These are phyloP conservation scores for Vultur gryphus DNA, from an alignment of 2,797 vertebrate genomes.

Conservation along the genomic window DNA sequence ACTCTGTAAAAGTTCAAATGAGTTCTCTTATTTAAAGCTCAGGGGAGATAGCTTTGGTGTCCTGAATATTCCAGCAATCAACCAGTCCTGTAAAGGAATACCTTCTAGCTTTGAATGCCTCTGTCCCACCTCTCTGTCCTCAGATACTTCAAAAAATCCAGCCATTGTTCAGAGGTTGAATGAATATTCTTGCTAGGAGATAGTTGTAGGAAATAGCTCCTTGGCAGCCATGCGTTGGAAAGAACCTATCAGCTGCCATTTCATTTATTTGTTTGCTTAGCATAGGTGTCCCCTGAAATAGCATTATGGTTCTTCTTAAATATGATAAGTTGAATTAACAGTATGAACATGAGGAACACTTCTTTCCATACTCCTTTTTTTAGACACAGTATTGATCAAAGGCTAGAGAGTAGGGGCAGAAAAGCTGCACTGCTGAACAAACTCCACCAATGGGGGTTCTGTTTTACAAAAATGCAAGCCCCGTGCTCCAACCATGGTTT, in stretches of 20 bases:
- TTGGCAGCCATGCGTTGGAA: background rate
- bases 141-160: background rate
- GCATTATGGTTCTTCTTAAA: background rate
- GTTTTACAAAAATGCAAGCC: background rate
- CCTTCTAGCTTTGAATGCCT: background rate
- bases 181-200: background rate
- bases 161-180: background rate
- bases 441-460: fast-evolving
- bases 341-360: background rate
- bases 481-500: fast-evolving
- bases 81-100: background rate
- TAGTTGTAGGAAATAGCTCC: background rate
- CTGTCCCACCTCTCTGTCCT: background rate
- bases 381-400: background rate
- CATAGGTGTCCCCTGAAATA: background rate
- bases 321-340: background rate
- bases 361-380: background rate
- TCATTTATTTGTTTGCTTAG: background rate
- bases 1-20: background rate
- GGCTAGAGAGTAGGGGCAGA: background rate
- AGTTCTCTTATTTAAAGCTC: background rate
- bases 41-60: background rate
- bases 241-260: background rate
- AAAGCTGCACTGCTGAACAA: background rate
- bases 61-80: background rate